Percentiles rank a stretch among this genome's conserved stretches.
phyloP scores from a whole-genome alignment of 2,797 vertebrate species.

The Pempheris klunzingeri region DNA sequence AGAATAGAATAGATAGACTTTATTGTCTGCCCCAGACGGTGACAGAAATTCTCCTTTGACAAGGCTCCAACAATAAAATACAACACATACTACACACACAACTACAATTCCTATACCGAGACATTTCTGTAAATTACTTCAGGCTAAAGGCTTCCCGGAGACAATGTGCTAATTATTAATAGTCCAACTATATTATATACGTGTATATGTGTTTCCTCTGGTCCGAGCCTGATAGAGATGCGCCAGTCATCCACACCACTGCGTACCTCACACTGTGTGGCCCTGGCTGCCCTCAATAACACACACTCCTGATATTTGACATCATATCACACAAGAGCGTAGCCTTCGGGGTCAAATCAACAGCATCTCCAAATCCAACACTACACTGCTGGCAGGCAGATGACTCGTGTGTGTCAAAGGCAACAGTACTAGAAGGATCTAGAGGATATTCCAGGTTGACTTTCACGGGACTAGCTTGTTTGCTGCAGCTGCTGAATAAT shows the following conservation, averaged over 20 bases:
- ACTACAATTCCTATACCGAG: too few relatives aligned
- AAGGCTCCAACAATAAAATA: too few relatives aligned
- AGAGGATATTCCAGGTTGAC: conserved; percentile 1
- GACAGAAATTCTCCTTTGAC: too few relatives aligned
- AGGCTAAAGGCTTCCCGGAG: not conserved
- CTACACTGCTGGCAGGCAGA: conserved; percentile 7
- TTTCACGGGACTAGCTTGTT: conserved; percentile 9
- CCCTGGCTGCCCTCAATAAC: conserved; percentile 27
- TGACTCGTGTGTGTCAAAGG: conserved; percentile 25
- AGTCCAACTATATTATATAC: not conserved
- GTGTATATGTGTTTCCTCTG: not conserved
- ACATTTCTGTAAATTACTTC: not conserved
- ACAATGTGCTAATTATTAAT: not conserved
- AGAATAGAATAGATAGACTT: too few relatives aligned
- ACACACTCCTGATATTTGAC: conserved; percentile 52
- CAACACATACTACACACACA: too few relatives aligned
- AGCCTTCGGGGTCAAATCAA: conserved; percentile 23
- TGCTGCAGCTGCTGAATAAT: too few relatives aligned
- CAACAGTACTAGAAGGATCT: not conserved
- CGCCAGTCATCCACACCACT: not conserved
- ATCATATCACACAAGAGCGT: conserved; percentile 46
- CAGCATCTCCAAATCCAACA: conserved; percentile 17
- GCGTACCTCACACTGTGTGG: conserved; percentile 1
- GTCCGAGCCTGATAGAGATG: not conserved
- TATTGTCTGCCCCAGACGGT: too few relatives aligned